Evolutionary conservation across 2,113 vertebrate genomes (phyloP).

Genomic region (Elgaria multicarinata): DNA sequence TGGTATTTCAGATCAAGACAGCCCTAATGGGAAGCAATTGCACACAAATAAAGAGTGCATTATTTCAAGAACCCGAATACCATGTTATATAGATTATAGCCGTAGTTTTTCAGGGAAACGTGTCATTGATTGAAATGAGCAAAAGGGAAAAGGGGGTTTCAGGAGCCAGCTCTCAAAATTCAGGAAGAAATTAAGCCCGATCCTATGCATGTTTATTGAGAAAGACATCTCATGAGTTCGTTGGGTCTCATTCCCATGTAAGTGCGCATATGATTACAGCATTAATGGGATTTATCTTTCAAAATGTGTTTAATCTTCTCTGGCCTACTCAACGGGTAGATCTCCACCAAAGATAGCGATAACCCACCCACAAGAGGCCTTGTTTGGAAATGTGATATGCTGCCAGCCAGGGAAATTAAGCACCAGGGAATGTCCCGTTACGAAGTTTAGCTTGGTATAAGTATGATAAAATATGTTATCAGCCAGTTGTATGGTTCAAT

Average conservation of each 20-base stretch:
- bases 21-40: neutral
- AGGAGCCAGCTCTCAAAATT: neutral
- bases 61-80: neutral
- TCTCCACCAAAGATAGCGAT: slow-evolving; percentile 44
- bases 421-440: neutral
- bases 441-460: neutral
- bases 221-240: neutral
- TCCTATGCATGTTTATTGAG: neutral
- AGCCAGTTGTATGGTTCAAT: slow-evolving; percentile 14
- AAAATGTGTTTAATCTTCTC: slow-evolving; percentile 22
- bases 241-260: neutral
- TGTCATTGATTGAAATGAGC: neutral
- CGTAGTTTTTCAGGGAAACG: neutral
- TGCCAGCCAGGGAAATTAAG: slow-evolving; percentile 33
- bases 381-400: slow-evolving; percentile 48
- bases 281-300: slow-evolving; percentile 22
- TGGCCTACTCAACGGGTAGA: neutral
- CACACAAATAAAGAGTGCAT: neutral
- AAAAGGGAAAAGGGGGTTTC: neutral
- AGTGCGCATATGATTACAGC: neutral
- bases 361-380: slow-evolving; percentile 27
- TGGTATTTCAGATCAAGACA: neutral
- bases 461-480: slow-evolving; percentile 47
- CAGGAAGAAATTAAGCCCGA: neutral
- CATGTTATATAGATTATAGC: neutral